These are phyloP conservation scores for Drosophila mulleri DNA, from an alignment of 2,888 invertebrate genomes.

Conservation along the genomic window DNA sequence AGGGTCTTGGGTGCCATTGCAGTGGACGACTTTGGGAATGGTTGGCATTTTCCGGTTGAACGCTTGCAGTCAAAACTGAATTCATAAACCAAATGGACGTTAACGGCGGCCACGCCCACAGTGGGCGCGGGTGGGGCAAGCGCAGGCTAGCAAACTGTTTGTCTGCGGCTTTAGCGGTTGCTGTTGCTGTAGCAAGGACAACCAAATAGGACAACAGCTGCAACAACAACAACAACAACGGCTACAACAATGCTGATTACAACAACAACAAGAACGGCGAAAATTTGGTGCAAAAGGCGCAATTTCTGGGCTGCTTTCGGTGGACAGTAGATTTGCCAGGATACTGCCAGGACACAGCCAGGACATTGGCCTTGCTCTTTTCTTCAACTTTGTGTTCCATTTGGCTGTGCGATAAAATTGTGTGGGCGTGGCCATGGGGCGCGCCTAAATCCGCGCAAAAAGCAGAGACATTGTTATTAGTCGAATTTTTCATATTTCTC, in stretches of 20 bases:
- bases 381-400: constrained; percentile 5
- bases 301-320: constrained; percentile 1
- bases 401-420: constrained; percentile 60
- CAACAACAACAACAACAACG: constrained; percentile 1
- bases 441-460: constrained; percentile 16
- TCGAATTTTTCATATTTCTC: constrained; percentile 59
- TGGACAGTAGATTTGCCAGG: constrained; percentile 30
- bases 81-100: constrained; percentile 69
- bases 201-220: constrained; percentile 21
- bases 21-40: constrained; percentile 10
- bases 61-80: constrained; percentile 67
- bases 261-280: constrained; percentile 17
- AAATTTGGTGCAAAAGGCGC: constrained; percentile 29
- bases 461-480: constrained; percentile 57
- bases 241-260: constrained; percentile 56
- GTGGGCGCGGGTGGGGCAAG: neutral
- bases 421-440: constrained; percentile 50
- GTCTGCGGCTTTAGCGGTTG: constrained; percentile 67
- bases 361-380: constrained; percentile 40
- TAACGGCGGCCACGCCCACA: constrained; percentile 20
- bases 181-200: constrained; percentile 32
- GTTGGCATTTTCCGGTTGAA: constrained; percentile 67
- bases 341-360: constrained; percentile 28
- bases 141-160: constrained; percentile 46
- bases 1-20: neutral